phyloP scores from a whole-genome alignment of 2,113 vertebrate genomes.

The Bos indicus region DNA sequence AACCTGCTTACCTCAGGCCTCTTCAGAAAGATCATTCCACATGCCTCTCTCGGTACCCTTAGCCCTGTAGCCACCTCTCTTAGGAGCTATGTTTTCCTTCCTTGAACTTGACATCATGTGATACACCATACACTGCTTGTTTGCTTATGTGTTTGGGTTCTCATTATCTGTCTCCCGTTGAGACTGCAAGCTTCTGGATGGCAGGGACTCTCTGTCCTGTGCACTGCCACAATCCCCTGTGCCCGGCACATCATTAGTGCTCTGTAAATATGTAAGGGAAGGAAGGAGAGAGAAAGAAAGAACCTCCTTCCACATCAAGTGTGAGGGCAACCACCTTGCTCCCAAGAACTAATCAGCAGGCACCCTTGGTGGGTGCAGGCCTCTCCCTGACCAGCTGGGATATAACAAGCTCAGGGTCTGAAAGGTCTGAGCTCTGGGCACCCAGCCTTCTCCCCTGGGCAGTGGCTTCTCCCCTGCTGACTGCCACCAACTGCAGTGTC shows the following conservation, averaged over 20 bases:
- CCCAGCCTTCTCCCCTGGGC: neutral
- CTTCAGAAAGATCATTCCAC: neutral
- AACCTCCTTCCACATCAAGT: neutral
- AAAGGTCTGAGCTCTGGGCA: neutral
- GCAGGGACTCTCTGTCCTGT: neutral
- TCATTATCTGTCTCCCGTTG: neutral
- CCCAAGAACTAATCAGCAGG: neutral
- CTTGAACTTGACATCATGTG: neutral
- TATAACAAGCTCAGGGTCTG: neutral
- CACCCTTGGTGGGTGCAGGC: neutral
- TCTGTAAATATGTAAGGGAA: neutral
- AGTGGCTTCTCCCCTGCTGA: neutral
- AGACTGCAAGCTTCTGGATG: neutral
- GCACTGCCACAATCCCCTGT: neutral
- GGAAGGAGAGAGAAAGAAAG: neutral
- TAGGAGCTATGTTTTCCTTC: neutral
- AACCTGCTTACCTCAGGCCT: neutral
- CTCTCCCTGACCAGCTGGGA: neutral
- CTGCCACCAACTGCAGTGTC: too few species aligned
- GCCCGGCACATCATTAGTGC: neutral
- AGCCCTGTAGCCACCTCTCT: neutral
- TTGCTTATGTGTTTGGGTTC: neutral
- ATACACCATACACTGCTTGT: neutral
- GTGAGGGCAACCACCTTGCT: neutral
- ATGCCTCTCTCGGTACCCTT: accelerated